Evolutionary conservation across 2,113 vertebrate genomes (phyloP).

Genomic region (Anas platyrhynchos): DNA sequence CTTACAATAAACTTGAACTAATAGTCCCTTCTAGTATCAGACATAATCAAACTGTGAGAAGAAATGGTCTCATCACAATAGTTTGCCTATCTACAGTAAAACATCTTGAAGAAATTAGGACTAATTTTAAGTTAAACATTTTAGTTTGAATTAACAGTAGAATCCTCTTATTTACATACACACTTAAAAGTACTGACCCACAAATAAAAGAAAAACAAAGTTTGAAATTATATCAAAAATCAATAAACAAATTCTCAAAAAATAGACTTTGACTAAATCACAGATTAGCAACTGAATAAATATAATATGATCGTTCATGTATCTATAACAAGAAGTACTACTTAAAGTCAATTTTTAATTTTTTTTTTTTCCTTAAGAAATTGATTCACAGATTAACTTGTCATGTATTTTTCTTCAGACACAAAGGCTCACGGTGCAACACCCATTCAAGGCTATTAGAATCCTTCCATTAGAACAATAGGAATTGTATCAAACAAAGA

Average conservation of each 20-base stretch:
- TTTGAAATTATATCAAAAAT: not conserved
- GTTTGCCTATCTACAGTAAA: not conserved
- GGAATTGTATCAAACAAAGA: not conserved
- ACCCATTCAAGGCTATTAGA: not conserved
- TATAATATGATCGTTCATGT: not conserved
- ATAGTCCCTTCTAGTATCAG: not conserved
- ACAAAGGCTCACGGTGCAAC: not conserved
- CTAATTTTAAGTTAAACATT: not conserved
- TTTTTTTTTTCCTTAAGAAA: not conserved
- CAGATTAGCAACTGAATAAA: not conserved
- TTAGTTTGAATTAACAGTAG: not conserved
- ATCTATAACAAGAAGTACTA: not conserved
- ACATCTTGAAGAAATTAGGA: not conserved
- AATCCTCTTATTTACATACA: not conserved
- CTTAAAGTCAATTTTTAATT: not conserved
- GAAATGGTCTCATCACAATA: not conserved
- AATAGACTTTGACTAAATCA: not conserved
- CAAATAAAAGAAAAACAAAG: not conserved
- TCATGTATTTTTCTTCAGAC: not conserved
- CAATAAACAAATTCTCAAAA: not conserved
- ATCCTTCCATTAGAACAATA: conserved; percentile 28
- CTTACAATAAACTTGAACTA: not conserved
- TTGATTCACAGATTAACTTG: not conserved
- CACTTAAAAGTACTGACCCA: accelerated
- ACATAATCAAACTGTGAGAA: not conserved